Conservation (phyloP, 2,797 vertebrate species). For the Helicolenus hilgendorfi region DNA sequence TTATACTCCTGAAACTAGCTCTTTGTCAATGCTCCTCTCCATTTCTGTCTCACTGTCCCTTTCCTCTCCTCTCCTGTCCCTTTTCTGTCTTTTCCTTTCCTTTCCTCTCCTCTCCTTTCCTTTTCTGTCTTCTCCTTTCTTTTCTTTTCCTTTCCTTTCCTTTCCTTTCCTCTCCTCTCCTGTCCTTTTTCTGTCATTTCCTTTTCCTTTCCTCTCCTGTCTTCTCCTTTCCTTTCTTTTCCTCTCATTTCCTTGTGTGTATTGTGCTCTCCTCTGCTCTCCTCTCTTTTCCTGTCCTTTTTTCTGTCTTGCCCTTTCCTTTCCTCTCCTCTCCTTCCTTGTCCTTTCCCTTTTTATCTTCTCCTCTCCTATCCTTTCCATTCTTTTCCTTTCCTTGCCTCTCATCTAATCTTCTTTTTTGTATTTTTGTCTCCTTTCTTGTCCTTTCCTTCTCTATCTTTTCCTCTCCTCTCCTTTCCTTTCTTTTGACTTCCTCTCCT, state of each 20-base stretch:
- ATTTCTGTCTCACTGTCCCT: background rate
- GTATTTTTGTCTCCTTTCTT: no score
- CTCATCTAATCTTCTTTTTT: no score
- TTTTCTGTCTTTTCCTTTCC: background rate
- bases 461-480: background rate
- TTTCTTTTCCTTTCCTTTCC: background rate
- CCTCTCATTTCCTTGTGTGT: background rate
- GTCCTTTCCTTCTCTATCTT: background rate
- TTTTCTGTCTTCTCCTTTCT: background rate
- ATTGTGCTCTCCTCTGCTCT: rapidly evolving
- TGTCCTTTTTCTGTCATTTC: background rate
- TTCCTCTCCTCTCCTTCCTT: background rate
- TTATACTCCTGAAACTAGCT: slow-evolving; percentile 53
- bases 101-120: no score
- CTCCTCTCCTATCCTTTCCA: background rate
- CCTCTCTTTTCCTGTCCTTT: background rate
- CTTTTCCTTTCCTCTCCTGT: background rate
- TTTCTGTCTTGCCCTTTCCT: background rate
- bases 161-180: slow-evolving; percentile 4
- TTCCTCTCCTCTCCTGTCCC: background rate
- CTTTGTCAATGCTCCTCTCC: slow-evolving; percentile 48
- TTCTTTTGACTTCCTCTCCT: background rate
- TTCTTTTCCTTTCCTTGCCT: background rate
- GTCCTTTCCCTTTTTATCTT: no score
- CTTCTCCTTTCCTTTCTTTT: background rate